Conservation (phyloP, 2,113 vertebrate species). For the Sebastes fasciatus region DNA sequence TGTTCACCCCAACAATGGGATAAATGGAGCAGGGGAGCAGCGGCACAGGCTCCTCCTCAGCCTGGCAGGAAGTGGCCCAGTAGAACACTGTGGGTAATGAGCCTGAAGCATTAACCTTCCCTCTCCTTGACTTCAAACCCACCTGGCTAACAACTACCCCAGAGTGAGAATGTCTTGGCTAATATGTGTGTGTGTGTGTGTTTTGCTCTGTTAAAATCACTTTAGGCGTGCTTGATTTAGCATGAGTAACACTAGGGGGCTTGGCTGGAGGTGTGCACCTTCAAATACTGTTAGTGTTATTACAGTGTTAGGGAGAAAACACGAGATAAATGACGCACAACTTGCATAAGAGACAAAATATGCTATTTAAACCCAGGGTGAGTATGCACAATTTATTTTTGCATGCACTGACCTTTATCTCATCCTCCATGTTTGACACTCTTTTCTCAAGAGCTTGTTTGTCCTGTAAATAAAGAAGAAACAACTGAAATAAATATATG, state of each 20-base stretch:
- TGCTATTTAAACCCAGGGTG: constrained; percentile 18
- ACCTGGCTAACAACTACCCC: constrained; percentile 64
- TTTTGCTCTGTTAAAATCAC: constrained; percentile 47
- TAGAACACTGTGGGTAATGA: constrained; percentile 75
- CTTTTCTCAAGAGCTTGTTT: constrained; percentile 93
- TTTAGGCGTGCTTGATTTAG: constrained; percentile 57
- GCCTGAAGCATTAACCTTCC: constrained; percentile 72
- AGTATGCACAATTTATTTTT: neutral
- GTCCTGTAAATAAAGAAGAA: constrained; percentile 84
- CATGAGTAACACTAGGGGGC: constrained; percentile 12
- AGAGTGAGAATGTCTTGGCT: constrained; percentile 2
- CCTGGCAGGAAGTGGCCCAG: constrained; percentile 69
- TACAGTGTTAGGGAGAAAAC: neutral
- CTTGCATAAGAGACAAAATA: constrained; percentile 22
- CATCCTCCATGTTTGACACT: constrained; percentile 97
- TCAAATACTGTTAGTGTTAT: constrained; percentile 37
- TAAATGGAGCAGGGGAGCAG: constrained; percentile 74
- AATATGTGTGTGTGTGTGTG: constrained; percentile 33
- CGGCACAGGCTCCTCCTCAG: constrained; percentile 59
- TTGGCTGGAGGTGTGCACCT: constrained; percentile 22
- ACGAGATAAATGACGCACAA: constrained; percentile 24
- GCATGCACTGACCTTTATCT: constrained; percentile 90
- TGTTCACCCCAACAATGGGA: constrained; percentile 75
- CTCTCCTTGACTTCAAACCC: constrained; percentile 68
- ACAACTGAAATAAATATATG: neutral